Evolutionary conservation across 2,797 vertebrate genomes (phyloP), one percentile per base, ranked within the genome.

Genomic region (Pitangus sulphuratus): DNA sequence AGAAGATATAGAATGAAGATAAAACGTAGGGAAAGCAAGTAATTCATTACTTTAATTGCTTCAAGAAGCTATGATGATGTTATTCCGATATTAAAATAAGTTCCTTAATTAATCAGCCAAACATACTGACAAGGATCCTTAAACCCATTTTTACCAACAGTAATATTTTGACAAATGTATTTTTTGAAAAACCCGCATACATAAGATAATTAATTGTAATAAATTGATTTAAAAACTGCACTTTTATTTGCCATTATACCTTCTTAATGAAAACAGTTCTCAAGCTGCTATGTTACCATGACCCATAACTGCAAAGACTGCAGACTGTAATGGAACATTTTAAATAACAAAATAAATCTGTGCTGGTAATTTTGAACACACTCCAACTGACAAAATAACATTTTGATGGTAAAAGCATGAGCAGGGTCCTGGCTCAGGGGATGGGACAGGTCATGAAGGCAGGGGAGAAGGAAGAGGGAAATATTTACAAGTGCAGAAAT

Each of bases 71-170:
- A 57, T 75, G 87, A 95, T 95, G 87, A 92, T 90, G 74, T 85
- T 95, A 89, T 78, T 96, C 87, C 61, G 79, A 87, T 95, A 97
- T 90, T 96, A 95, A 96, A 95, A 83, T 88, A 91, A 97, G 87
- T 84, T 91, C 70, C 68, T 94, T 95, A 95, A 97, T 97, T 96
- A 95, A 97, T 96, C 90, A 94, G 71, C 68, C 81, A 95, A 92
- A 94, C 65, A 61, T 70, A 81, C 68, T 31, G 86, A 95, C 92
- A 95, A 92, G 92, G 83, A 92, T 71, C 45, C 83, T 94, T 87
- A 91, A 89, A 89, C 8, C 28, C 40, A 51, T 86, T 96, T 96
- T 89, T 89, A 92, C 62, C 57, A 85, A 86, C 62, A 92, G 77
- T 74, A 95, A 89, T 94, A 90, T 92, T 92, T 88, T 96, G 85